These are phyloP conservation scores for Mactra quadrangularis DNA, from an alignment of 1,140 invertebrate genomes.

Conservation along the genomic window DNA sequence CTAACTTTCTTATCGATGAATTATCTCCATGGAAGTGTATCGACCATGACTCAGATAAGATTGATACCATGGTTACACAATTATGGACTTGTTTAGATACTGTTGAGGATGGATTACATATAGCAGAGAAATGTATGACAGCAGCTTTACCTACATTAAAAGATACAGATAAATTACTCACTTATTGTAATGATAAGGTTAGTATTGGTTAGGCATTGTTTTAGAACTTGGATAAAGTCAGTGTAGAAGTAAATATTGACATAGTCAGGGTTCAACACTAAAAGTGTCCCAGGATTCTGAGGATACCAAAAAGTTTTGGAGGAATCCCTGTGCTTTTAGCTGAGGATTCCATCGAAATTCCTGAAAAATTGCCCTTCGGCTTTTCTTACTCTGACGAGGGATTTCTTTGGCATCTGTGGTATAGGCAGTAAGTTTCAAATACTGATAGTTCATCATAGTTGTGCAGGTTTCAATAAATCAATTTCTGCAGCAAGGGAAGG, in stretches of 20 bases:
- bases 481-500: too few relatives aligned
- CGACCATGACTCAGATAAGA: conserved; percentile 56
- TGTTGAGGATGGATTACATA: conserved; percentile 74
- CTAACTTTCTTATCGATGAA: conserved; percentile 73
- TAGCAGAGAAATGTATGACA: conserved; percentile 72
- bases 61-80: conserved; percentile 68
- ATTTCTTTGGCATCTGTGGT: too few relatives aligned
- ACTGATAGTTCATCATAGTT: too few relatives aligned
- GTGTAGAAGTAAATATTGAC: not conserved
- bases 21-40: conserved; percentile 78
- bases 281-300: not conserved
- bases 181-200: conserved; percentile 73
- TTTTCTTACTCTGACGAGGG: too few relatives aligned
- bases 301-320: too few relatives aligned
- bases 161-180: conserved; percentile 71
- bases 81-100: conserved; percentile 70
- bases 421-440: too few relatives aligned
- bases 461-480: too few relatives aligned
- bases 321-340: too few relatives aligned
- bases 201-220: not conserved
- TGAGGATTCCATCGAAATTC: too few relatives aligned
- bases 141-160: conserved; percentile 72
- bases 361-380: too few relatives aligned
- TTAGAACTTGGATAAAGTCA: not conserved
- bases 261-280: not conserved